phyloP scores from a whole-genome alignment of 64 coral and sea anemone genomes.

The Catalaphyllia jardinei region DNA sequence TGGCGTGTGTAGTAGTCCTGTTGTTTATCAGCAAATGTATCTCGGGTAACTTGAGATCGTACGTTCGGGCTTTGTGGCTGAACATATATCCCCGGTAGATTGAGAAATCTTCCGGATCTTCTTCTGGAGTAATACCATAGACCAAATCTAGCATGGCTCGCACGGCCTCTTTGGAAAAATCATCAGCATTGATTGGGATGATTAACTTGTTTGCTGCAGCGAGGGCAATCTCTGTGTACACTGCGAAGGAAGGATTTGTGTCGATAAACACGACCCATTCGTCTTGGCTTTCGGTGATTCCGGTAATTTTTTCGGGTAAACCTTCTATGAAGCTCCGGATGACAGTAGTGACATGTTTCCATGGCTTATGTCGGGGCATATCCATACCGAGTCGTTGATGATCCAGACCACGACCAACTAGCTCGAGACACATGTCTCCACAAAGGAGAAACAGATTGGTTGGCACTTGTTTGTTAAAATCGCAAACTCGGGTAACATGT shows the following conservation, averaged over 20 bases:
- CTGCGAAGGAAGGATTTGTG: conserved; percentile 20
- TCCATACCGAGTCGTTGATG: background rate
- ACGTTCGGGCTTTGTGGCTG: background rate
- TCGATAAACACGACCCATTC: conserved; percentile 38
- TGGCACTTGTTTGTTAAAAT: conserved; percentile 10
- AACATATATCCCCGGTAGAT: conserved; percentile 15
- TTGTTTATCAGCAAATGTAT: conserved; percentile 34
- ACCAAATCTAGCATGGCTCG: conserved; percentile 32
- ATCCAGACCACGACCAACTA: conserved; percentile 15
- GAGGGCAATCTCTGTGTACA: conserved; percentile 30
- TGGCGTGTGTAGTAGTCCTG: background rate
- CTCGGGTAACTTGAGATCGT: background rate
- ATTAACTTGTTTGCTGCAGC: conserved; percentile 30
- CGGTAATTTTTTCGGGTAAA: background rate
- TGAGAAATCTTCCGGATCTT: background rate
- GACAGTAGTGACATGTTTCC: background rate
- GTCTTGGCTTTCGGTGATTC: background rate
- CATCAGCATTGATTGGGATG: conserved; percentile 31
- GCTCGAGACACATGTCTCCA: conserved; percentile 28
- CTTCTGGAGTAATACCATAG: conserved; percentile 6
- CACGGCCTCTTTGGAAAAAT: conserved; percentile 12
- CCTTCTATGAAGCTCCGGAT: conserved; percentile 14
- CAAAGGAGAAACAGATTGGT: background rate
- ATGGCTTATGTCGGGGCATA: background rate
- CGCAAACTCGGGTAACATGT: background rate